Evolutionary conservation across 2,797 vertebrate species (phyloP), one percentile per base, ranked within the genome.

Genomic region (Erethizon dorsatum): DNA sequence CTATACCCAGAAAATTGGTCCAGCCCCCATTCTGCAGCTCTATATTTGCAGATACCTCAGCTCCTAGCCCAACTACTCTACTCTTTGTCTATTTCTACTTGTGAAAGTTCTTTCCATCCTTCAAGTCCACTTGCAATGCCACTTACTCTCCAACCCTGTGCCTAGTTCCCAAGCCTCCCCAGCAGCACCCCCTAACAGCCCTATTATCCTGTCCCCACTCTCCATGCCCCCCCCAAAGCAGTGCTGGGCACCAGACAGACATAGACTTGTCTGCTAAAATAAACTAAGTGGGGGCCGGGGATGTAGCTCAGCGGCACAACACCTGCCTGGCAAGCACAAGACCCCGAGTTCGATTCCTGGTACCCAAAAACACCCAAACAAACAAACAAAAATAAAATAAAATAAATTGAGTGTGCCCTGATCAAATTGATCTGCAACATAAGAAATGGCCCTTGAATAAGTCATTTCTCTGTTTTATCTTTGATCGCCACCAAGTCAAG

Each of bases 1-100:
- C 50, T 11, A 1, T 6, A 54, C 4, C 37, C 50, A 73, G 73
- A 86, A 86, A 24, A 31, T 57, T 0, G 10, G 17, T 10, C 47
- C 77, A 37, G 45, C 2, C 5, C 17, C 47, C 33, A 0, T 15
- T 22, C 15, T 56, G 59, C 9, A 47, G 54, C 26, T 31, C 47
- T 24, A 2, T 0, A 0, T 26, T 45, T 12, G 28, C 47, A 73
- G n/a, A 7, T 1, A 0, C 54, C 5, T 6, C 37, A 15, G 8
- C 7, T 31, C 87, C 71, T 5, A 6, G 10, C 13, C 50, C 69
- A 9, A 0, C 18, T 8, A 1, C 13, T 15, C 14, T 31, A 37
- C 41, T 18, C 18, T 12, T 31, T 26, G 45, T n/a, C 20, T 56
- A 7, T 31, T 18, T 61, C 56, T 5, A 15, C 28, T 80, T 63